Base-by-base conservation (phyloP, 64 coral and sea anemone species). In the Acropora yongei region DNA sequence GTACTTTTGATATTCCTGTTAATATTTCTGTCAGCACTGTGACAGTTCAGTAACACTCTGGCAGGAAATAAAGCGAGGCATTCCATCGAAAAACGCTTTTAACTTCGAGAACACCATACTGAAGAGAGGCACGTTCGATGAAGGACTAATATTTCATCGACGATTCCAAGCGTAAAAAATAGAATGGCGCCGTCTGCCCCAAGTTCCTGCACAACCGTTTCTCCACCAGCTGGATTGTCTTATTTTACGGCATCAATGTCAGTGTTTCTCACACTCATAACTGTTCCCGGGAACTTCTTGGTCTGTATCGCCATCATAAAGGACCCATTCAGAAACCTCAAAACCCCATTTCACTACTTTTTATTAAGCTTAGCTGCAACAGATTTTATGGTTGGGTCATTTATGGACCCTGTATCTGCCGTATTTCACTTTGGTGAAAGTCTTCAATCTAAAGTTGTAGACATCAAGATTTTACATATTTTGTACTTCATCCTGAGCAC, bases 331-430 rank as follows among this genome's bases (percentile, higher is more conserved):
- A 85, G 78, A 18, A 88, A 96, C 8, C 86, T 96, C 3, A 88
- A 92, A 74, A 96, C 95, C 5, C 87, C 95, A 6, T 93, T 93
- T n/a, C 89, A 86, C 51, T 93, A 90, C 49, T 84, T 96, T n/a
- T 51, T 96, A 1, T 17, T 96, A 8, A 92, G 90, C 60, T 69
- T 96, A 57, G 86, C 90, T 3, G 87, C 65, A 1, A 96, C 95
- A 12, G 95, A 96, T 45, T 74, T 96, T 8, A 7, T 96, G 1
- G 87, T 96, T 6, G 91, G 95, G 5, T 49, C 49, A 41, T 11
- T 96, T 42, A 93, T 96, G 91, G 95, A 96, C 63, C 87, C 95
- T 6, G 63, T 96, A 14, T 84, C 94, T 12, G 86, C 75, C 3
- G 68, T 77, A 2, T 96, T 84, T 61, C 90, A 96, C 75, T 53